Conservation (phyloP, 2,113 vertebrate genomes). For the Rafetus swinhoei region DNA sequence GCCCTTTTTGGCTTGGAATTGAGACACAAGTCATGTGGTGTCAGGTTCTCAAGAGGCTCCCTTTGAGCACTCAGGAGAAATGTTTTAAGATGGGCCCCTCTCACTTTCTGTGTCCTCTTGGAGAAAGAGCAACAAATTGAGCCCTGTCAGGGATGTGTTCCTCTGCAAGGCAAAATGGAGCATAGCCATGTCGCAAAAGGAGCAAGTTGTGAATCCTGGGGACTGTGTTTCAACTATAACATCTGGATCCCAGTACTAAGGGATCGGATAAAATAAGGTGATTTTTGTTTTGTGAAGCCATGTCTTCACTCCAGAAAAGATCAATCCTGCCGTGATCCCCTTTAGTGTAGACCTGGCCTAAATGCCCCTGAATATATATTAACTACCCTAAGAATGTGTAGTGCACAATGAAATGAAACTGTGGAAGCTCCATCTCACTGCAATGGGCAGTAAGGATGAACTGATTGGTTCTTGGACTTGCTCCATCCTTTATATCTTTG, state of each 20-base stretch:
- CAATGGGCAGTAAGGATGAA: neutral
- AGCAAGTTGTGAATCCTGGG: neutral
- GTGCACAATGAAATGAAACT: neutral
- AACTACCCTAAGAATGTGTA: neutral
- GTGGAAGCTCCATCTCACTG: neutral
- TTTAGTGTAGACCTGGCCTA: too few relatives aligned
- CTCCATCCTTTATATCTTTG: neutral
- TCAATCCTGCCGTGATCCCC: too few relatives aligned
- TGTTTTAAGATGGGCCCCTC: neutral
- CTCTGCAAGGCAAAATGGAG: neutral
- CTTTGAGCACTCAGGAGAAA: neutral
- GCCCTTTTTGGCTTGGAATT: neutral
- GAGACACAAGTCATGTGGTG: neutral
- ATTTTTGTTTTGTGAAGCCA: neutral
- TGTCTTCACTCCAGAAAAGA: too few relatives aligned
- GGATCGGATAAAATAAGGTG: neutral
- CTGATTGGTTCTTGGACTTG: neutral
- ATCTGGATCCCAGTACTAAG: neutral
- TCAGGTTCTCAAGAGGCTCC: neutral
- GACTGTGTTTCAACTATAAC: neutral
- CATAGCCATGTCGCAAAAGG: neutral
- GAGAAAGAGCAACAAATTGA: neutral
- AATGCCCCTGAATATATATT: neutral
- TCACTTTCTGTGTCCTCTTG: neutral
- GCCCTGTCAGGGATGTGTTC: neutral